Conservation (phyloP, 1,140 invertebrate genomes). For the Pogonomyrmex californicus region DNA sequence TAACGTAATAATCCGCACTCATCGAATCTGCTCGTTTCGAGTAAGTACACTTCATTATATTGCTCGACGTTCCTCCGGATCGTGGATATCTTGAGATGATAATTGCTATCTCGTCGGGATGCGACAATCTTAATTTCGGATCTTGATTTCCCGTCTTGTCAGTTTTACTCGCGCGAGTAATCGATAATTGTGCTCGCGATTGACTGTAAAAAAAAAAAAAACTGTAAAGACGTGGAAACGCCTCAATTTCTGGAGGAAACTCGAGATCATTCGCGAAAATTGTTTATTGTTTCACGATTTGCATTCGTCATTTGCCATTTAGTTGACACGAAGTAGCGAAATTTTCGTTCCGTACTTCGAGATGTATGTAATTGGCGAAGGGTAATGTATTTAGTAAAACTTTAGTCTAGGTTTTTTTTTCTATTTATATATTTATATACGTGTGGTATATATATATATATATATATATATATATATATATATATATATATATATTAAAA, state of each 20-base stretch:
- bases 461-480: neutral
- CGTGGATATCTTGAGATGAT: neutral
- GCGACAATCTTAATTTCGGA: neutral
- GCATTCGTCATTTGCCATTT: conserved; percentile 35
- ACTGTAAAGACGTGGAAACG: neutral
- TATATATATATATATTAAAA: conserved; percentile 8
- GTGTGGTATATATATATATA: neutral
- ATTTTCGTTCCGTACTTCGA: conserved; percentile 35
- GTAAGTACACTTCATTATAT: conserved; percentile 49
- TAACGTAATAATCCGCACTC: conserved; percentile 54
- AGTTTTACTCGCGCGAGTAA: conserved; percentile 8
- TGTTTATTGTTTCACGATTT: neutral
- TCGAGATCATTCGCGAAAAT: conserved; percentile 19
- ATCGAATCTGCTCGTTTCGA: conserved; percentile 39
- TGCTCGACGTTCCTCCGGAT: conserved; percentile 48
- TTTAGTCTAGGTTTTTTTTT: neutral
- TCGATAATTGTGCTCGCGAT: conserved; percentile 16
- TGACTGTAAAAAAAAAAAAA: neutral
- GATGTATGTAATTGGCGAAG: neutral
- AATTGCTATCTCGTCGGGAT: neutral
- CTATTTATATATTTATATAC: neutral
- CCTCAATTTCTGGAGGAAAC: conserved; percentile 21
- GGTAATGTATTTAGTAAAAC: conserved; percentile 3
- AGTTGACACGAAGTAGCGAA: neutral
- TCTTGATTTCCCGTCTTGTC: neutral